Evolutionary conservation across 2,113 vertebrate species (phyloP).

Genomic region (Passer domesticus): DNA sequence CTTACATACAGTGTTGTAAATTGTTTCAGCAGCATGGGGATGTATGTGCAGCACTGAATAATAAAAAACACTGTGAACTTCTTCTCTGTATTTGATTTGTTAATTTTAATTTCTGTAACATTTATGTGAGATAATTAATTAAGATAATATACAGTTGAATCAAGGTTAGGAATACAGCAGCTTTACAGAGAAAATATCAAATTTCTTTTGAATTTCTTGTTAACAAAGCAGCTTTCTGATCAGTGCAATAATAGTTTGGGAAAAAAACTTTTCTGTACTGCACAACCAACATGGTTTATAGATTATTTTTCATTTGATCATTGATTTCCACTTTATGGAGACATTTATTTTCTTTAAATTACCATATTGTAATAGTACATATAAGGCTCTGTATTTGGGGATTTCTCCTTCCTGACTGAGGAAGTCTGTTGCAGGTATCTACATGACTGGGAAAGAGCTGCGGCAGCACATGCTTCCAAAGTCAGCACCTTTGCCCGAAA

Average conservation of each 20-base stretch:
- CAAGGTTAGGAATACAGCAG: neutral
- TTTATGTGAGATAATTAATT: neutral
- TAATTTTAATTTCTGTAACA: neutral
- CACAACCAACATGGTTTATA: neutral
- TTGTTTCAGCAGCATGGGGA: neutral
- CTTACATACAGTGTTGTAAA: neutral
- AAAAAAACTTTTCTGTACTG: neutral
- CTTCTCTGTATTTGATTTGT: neutral
- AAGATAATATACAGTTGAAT: neutral
- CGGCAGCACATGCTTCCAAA: constrained; percentile 93
- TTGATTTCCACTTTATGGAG: neutral
- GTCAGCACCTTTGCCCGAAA: constrained; percentile 85
- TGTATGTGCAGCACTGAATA: neutral
- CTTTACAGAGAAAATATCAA: neutral
- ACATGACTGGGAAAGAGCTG: constrained; percentile 92
- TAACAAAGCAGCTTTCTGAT: neutral
- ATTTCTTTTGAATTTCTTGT: neutral
- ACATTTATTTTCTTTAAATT: neutral
- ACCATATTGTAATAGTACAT: neutral
- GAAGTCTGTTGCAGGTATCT: constrained; percentile 77
- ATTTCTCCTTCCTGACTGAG: neutral
- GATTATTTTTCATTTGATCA: neutral
- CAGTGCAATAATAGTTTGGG: neutral
- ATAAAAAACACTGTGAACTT: neutral
- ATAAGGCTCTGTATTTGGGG: neutral